Evolutionary conservation across 1,140 invertebrate genomes (phyloP), one percentile per base, ranked within the genome.

Genomic region (Apis florea): DNA sequence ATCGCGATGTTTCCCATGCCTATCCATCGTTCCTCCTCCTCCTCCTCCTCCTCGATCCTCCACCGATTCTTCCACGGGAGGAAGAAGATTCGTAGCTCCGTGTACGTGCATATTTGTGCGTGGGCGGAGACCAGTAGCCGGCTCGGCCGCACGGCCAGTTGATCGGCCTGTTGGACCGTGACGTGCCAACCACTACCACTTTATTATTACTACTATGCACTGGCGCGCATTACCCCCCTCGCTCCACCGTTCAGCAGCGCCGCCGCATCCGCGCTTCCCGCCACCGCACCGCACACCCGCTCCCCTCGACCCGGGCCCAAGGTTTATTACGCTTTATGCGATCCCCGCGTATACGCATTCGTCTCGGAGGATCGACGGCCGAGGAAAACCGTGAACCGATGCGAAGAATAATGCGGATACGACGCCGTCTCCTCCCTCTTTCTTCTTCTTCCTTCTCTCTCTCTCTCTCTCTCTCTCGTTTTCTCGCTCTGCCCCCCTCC

Each of bases 91-190:
- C 47, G 26, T 26, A 26, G 13, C 19, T 13, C 31, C 15, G 53
- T 51, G 69, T 71, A 53, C 21, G 63, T 59, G 72, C 40, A 69
- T 81, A 82, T 88, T 88, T 87, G 85, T 90, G 90, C 90, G 91
- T 92, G 90, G 91, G 91, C 87, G 91, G 89, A 92, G 88, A 92
- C 91, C 91, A 89, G 92, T 93, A 93, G 92, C 92, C 83, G 79
- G 80, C 85, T 88, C 31, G 72, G 87, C 84, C 83, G 87, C 87
- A 91, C 89, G 89, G 87, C 88, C 89, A 89, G 88, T 90, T 92
- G 91, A 92, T 93, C 91, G 88, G 91, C 82, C 90, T 90, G 91
- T 92, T 93, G 90, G 91, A 93, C 90, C 91, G 91, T 93, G 91
- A 92, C 92, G 90, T 87, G 89, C 88, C 86, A 90, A 90, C 90